Evolutionary conservation across 1,140 invertebrate species (phyloP), one percentile per base, ranked within the genome.

Genomic region (Drosophila ambigua): DNA sequence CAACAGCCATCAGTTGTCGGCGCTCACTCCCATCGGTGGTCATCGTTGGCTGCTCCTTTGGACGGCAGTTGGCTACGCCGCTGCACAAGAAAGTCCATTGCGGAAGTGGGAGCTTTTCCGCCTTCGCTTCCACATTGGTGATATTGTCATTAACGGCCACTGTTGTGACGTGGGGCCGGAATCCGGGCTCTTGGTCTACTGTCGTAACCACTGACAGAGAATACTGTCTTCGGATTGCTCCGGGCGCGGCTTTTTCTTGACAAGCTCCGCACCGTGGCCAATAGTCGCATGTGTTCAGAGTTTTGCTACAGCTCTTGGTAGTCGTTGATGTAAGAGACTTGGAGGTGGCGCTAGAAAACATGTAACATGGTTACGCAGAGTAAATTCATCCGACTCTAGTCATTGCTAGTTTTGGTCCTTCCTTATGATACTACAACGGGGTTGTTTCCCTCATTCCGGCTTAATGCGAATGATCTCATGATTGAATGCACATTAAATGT

Each of bases 241-340:
- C 45, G 23, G 58, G 13, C 20, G 41, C 48, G 45, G 45, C 51
- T 35, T 48, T 43, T 23, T 74, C 66, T 50, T 74, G 53, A 24
- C 85, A 91, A 5, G 76, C 75, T 3, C 66, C 77, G 51, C 90
- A 91, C 24, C 91, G 67, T 39, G 90, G 90, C 90, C 90, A 91
- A 85, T 90, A 90, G 43, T 85, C 77, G 31, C 88, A 85, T 9
- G 57, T 68, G n/a, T 53, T 74, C n/a, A 87, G 41, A 16, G 71
- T 83, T 51, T 87, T 83, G 41, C 51, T 68, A 49, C 67, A 71
- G 41, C 79, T 82, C 24, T 78, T 82, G 15, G 65, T 69, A 8
- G 68, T 41, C 41, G 79, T 77, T n/a, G 28, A 11, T 9, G 24
- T 13, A 43, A 11, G 28, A 39, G 35, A 11, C n/a, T 55, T 24